Evolutionary conservation across 1,140 invertebrate genomes (phyloP), one percentile per base, ranked within the genome.

Genomic region (Eupristina koningsbergeri): DNA sequence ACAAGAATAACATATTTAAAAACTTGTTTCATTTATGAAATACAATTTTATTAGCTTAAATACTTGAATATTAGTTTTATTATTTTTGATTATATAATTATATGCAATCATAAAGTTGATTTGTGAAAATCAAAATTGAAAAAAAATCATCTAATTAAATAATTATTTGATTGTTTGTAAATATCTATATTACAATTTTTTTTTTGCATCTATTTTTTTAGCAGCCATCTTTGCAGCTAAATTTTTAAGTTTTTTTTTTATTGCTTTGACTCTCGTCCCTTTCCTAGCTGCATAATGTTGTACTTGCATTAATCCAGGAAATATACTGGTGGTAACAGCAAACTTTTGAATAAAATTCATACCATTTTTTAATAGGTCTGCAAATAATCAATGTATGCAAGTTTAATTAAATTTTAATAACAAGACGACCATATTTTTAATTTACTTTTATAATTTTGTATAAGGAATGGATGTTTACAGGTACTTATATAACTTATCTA

Each of bases 181-280:
- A 85, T 88, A 78, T 53, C 15, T 36, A 84, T 69, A 75, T 89
- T 83, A 91, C 90, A 8, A 0, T 80, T 88, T 91, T 85, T 93
- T 93, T 77, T 93, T 92, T 87, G 93, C 90, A 86, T 94, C 90
- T 80, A 95, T 94, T 85, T 94, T 94, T 3, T 95, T 94, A 84
- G 94, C 95, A 80, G 94, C 94, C 76, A 94, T 92, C 93, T 96
- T 96, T 89, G 87, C 87, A 22, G 95, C 93, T 88, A 94, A 94
- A 45, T 94, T 93, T 90, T 96, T 96, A 58, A 95, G 93, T 91
- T 96, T 96, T 74, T 95, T 95, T 78, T 95, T 95, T 39, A 93
- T 93, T 19, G 93, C 94, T 87, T 94, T 95, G 83, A 95, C 96
- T 86, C 96, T 93, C 11, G 96, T 96, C 83, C 96, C 95, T 91